A percentile compares a stretch with the other conserved stretches of the same genome.
These are phyloP conservation scores for Baronia brevicornis DNA, from an alignment of 2,888 invertebrate species.

Conservation along the genomic window DNA sequence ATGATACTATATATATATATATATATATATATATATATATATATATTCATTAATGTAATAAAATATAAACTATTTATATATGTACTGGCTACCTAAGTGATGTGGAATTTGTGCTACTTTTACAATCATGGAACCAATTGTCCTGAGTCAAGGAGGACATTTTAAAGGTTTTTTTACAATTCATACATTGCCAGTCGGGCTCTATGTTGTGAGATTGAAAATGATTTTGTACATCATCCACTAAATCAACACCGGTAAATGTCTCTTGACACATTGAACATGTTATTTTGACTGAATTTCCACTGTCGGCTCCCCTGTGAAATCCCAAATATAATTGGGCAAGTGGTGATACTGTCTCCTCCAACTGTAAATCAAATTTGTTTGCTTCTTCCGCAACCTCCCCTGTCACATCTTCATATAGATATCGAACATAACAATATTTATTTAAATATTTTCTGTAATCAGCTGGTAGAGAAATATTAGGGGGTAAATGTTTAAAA, in stretches of 20 bases:
- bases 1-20: no score
- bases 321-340: constrained; percentile 20
- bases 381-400: neutral
- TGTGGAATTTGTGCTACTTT: no score
- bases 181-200: constrained; percentile 35
- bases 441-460: constrained; percentile 24
- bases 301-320: neutral
- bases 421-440: constrained; percentile 39
- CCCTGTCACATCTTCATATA: constrained; percentile 26
- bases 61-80: no score
- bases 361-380: constrained; percentile 38
- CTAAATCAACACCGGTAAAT: constrained; percentile 21
- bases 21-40: no score
- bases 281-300: constrained; percentile 26
- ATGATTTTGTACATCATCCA: constrained; percentile 27
- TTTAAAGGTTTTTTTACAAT: constrained; percentile 26
- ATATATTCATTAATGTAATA: no score
- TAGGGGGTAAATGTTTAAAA: neutral
- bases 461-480: neutral
- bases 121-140: no score
- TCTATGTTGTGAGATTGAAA: constrained; percentile 35
- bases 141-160: neutral
- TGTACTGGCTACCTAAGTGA: no score
- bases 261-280: constrained; percentile 32
- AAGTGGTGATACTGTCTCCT: constrained; percentile 36